Base-by-base conservation (phyloP, 2,113 vertebrate genomes). In the Hippocampus guttulatus region DNA sequence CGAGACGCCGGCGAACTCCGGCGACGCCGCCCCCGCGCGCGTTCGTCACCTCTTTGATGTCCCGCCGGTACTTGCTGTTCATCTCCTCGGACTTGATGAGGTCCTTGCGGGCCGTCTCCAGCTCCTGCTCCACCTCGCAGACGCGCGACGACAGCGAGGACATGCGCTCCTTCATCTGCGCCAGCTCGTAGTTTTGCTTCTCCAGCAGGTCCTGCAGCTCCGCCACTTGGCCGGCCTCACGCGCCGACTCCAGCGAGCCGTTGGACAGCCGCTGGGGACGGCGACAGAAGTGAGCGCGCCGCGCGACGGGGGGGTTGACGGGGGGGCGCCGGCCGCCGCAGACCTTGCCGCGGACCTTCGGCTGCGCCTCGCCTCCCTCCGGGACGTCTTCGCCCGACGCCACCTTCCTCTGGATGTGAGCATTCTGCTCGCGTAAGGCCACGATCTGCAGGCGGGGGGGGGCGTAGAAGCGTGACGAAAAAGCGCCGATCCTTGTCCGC, bases 111-210 rank as follows among this genome's bases (percentile, higher is more conserved):
- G 97, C 95, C 0, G 96, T 94, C 85, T 99, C 97, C 83, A 97
- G 94, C 91, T 99, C 97, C 87, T 96, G 96, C 80, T 98, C 96
- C 78, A 98, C 96, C 83, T 99, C 97, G 30, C 95, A 97, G 23
- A 99, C 95, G 1, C 96, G 91, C 14, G 95, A 95, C 54, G 97
- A 97, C 58, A 99, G 92, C 0, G 94, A 93, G 71, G 96, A 93
- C 92, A 99, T 94, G 69, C 96, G 95, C 66, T 99, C 97, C 91
- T 99, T 99, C 96, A 98, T 98, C 90, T 99, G 97, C 61, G 93
- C 94, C 95, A 99, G 95, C 92, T 99, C 97, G 74, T 96, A 98
- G 89, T 97, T 99, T 84, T 98, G 97, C 78, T 98, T 98, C 89
- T 98, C 97, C 80, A 99, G 92, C 33, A 99, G 88, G 79, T 99